Percentiles rank a stretch among this genome's conserved stretches.
These are phyloP conservation scores for Spilarctia lutea DNA, from an alignment of 2,888 invertebrate genomes.

Conservation along the genomic window DNA sequence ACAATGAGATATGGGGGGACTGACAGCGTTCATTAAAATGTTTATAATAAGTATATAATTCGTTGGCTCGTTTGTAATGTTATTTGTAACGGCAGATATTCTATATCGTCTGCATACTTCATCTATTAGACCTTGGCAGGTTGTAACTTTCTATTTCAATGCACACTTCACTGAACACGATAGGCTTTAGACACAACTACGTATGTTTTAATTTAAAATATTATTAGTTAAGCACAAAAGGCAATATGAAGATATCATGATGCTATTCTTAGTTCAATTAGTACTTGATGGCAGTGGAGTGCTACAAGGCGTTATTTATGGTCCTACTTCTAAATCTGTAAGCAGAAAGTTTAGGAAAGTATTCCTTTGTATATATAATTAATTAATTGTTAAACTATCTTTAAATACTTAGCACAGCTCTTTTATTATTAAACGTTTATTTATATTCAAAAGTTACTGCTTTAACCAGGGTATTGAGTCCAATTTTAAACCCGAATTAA, in stretches of 20 bases:
- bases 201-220: neutral
- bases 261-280: neutral
- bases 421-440: neutral
- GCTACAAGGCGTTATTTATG: neutral
- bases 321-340: neutral
- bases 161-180: conserved; percentile 32
- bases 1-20: too few relatives aligned
- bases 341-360: neutral
- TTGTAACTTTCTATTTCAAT: conserved; percentile 42
- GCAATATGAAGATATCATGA: neutral
- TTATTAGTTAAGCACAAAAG: neutral
- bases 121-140: conserved; percentile 37
- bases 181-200: neutral
- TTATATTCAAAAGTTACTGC: neutral
- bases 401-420: neutral
- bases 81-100: conserved; percentile 1
- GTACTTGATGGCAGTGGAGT: neutral
- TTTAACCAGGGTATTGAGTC: neutral
- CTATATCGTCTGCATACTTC: conserved; percentile 1
- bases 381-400: neutral
- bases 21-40: too few relatives aligned
- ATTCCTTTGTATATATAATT: neutral
- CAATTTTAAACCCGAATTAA: neutral
- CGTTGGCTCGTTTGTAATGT: neutral
- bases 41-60: too few relatives aligned